Conservation (phyloP, 2,888 invertebrate genomes). For the Alviniconcha strummeri region DNA sequence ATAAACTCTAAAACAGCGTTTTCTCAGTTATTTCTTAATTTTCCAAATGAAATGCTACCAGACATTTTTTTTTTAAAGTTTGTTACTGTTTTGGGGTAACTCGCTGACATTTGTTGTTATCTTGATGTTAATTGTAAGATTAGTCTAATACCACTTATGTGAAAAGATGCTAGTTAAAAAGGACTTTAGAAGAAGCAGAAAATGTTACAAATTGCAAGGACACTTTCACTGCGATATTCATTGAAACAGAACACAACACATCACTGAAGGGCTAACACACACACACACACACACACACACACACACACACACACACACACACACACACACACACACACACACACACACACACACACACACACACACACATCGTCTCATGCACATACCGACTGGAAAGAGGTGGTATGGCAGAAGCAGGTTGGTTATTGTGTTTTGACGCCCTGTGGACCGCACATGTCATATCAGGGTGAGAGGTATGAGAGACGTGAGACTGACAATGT, state of each 20-base stretch:
- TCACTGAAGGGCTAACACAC: no score
- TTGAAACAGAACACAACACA: no score
- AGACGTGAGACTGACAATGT: no score
- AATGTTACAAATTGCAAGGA: background rate
- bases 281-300: no score
- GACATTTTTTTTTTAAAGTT: background rate
- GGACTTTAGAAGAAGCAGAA: background rate
- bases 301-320: constrained; percentile 19
- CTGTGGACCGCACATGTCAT: no score
- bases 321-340: constrained; percentile 20
- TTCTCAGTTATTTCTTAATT: background rate
- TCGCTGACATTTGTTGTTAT: background rate
- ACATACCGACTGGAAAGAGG: background rate
- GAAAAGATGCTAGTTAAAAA: background rate
- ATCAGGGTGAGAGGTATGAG: no score
- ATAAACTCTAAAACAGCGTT: background rate
- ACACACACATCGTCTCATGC: background rate
- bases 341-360: constrained; percentile 16
- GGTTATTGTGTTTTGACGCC: no score
- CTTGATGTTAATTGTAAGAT: background rate
- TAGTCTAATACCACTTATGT: background rate
- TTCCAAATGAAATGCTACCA: background rate
- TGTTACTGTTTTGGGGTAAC: background rate
- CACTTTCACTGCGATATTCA: no score
- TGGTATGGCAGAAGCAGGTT: no score